phyloP scores from a whole-genome alignment of 1,140 invertebrate species.

The Lineus longissimus region DNA sequence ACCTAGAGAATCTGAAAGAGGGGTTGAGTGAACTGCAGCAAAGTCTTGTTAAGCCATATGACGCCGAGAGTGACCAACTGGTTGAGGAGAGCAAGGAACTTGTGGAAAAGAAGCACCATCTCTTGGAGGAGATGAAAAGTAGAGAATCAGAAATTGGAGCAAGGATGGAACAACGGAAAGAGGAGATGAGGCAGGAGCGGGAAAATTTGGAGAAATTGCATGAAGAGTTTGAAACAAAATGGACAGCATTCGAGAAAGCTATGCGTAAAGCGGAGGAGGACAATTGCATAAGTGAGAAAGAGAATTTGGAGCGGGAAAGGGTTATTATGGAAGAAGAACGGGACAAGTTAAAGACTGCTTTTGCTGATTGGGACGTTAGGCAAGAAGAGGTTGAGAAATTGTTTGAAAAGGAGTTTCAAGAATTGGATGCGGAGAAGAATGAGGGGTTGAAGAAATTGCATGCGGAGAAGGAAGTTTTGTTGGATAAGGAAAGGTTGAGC shows the following conservation, averaged over 20 bases:
- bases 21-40: background rate
- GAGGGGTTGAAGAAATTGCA: background rate
- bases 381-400: constrained; percentile 23
- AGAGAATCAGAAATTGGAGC: constrained; percentile 26
- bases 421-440: constrained; percentile 28
- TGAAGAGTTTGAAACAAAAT: constrained; percentile 12
- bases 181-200: constrained; percentile 15
- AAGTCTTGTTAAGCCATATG: too few relatives aligned
- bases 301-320: background rate
- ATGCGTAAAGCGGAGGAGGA: background rate
- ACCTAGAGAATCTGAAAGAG: background rate
- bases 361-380: constrained; percentile 22
- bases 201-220: constrained; percentile 15
- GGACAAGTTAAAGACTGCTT: constrained; percentile 9
- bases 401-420: constrained; percentile 21
- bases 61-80: constrained; percentile 21
- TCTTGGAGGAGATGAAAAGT: constrained; percentile 37
- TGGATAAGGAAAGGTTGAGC: background rate
- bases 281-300: background rate
- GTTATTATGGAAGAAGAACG: background rate
- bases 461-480: background rate
- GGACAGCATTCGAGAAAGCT: constrained; percentile 16
- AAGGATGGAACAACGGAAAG: too few relatives aligned
- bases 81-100: constrained; percentile 31
- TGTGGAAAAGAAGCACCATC: constrained; percentile 26